phyloP scores from a whole-genome alignment of 2,113 vertebrate genomes.

The Zeus faber region DNA sequence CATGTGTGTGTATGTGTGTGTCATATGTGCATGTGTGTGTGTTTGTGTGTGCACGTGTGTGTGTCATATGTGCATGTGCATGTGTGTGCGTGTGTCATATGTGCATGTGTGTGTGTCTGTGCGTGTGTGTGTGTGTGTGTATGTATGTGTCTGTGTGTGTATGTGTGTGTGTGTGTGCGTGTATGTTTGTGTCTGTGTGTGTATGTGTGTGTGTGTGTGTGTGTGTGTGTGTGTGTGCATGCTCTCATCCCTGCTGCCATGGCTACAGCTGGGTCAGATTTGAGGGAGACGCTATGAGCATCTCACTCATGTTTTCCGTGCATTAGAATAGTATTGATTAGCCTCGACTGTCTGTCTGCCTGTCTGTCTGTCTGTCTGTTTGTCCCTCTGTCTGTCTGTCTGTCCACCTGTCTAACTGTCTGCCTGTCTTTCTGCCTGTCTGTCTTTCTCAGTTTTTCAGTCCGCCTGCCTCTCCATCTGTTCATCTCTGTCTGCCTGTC shows the following conservation, averaged over 20 bases:
- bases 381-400: constrained; percentile 13
- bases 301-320: constrained; percentile 54
- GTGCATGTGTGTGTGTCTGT: neutral
- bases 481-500: too few relatives aligned
- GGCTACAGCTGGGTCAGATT: constrained; percentile 46
- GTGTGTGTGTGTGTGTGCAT: neutral
- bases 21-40: neutral
- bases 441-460: constrained; percentile 22
- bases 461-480: constrained; percentile 9
- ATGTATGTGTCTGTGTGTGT: neutral
- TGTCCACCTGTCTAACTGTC: constrained; percentile 16
- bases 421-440: constrained; percentile 9
- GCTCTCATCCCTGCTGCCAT: constrained; percentile 40
- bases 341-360: constrained; percentile 20
- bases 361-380: constrained; percentile 14
- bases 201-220: constrained; percentile 18
- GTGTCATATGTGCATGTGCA: too few relatives aligned
- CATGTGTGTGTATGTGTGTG: constrained; percentile 4
- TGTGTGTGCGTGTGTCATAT: constrained; percentile 22
- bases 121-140: neutral
- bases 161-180: constrained; percentile 6
- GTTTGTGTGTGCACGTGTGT: constrained; percentile 1
- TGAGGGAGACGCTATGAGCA: constrained; percentile 51
- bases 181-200: too few relatives aligned
- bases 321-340: constrained; percentile 65